phyloP scores from a whole-genome alignment of 1,140 invertebrate genomes.

The Aphelenchoides fujianensis region DNA sequence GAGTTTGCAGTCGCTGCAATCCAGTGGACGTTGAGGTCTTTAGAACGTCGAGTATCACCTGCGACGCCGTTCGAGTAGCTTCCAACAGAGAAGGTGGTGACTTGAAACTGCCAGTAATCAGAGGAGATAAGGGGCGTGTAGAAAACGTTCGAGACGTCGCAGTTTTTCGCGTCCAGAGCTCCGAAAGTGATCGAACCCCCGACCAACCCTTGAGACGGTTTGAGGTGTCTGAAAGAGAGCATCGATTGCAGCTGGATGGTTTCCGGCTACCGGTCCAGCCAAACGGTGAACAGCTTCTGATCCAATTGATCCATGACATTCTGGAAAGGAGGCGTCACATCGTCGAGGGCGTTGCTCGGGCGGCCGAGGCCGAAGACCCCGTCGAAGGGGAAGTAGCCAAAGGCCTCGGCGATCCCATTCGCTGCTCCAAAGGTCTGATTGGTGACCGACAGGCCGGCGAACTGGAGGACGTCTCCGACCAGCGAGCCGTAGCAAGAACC shows the following conservation, averaged over 20 bases:
- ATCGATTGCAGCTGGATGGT: too few relatives aligned
- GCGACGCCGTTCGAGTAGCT: constrained; percentile 29
- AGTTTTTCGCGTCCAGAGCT: constrained; percentile 44
- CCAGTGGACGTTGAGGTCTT: too few relatives aligned
- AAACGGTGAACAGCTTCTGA: constrained; percentile 45
- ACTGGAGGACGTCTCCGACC: constrained; percentile 31
- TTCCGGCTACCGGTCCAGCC: constrained; percentile 52
- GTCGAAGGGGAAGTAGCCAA: constrained; percentile 52
- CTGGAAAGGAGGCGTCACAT: constrained; percentile 49
- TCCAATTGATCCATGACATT: constrained; percentile 44
- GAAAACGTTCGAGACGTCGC: constrained; percentile 32
- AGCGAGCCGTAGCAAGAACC: constrained; percentile 37
- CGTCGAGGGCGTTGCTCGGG: constrained; percentile 47
- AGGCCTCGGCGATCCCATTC: constrained; percentile 41
- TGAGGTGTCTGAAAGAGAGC: too few relatives aligned
- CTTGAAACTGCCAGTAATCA: constrained; percentile 52
- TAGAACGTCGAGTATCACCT: constrained; percentile 54
- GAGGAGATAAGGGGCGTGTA: constrained; percentile 43
- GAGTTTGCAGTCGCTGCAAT: too few relatives aligned
- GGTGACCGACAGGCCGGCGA: constrained; percentile 38
- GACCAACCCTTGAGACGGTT: constrained; percentile 26
- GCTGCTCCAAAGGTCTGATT: constrained; percentile 46
- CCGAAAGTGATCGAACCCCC: constrained; percentile 53
- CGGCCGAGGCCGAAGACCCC: constrained; percentile 52
- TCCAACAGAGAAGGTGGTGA: constrained; percentile 38